These are phyloP conservation scores for Malachius bipustulatus DNA, from an alignment of 2,888 invertebrate species.

Conservation along the genomic window DNA sequence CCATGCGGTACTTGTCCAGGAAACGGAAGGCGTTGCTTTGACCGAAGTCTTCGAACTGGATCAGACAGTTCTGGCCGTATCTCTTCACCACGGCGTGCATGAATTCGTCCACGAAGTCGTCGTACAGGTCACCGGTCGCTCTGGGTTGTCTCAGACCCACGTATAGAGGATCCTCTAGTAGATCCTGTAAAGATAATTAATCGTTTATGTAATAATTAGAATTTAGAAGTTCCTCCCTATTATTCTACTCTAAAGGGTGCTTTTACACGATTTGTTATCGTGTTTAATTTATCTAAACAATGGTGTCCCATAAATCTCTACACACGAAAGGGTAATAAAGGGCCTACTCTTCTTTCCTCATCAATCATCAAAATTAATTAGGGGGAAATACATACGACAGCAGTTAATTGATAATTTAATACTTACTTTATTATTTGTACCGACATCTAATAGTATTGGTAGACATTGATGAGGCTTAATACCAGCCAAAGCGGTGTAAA, in stretches of 20 bases:
- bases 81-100: slow-evolving; percentile 85
- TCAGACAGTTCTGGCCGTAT: slow-evolving; percentile 75
- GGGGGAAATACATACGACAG: too few species aligned
- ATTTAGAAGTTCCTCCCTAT: too few species aligned
- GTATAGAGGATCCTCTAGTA: slow-evolving; percentile 88
- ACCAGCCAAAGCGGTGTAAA: slow-evolving; percentile 95
- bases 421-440: slow-evolving; percentile 76
- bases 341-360: too few species aligned
- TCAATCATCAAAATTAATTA: neutral
- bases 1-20: slow-evolving; percentile 77
- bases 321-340: too few species aligned
- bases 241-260: too few species aligned
- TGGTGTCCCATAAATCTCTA: too few species aligned
- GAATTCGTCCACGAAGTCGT: slow-evolving; percentile 91
- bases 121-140: slow-evolving; percentile 74
- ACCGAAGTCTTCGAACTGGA: slow-evolving; percentile 88
- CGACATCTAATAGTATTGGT: slow-evolving; percentile 88
- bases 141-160: slow-evolving; percentile 83
- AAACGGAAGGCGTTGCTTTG: slow-evolving; percentile 94
- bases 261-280: too few species aligned
- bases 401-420: too few species aligned
- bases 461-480: slow-evolving; percentile 91
- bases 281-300: too few species aligned
- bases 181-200: slow-evolving; percentile 41
- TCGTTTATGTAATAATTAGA: too few species aligned